Base-by-base conservation (phyloP, 2,888 invertebrate genomes). In the Folsomia candida region DNA sequence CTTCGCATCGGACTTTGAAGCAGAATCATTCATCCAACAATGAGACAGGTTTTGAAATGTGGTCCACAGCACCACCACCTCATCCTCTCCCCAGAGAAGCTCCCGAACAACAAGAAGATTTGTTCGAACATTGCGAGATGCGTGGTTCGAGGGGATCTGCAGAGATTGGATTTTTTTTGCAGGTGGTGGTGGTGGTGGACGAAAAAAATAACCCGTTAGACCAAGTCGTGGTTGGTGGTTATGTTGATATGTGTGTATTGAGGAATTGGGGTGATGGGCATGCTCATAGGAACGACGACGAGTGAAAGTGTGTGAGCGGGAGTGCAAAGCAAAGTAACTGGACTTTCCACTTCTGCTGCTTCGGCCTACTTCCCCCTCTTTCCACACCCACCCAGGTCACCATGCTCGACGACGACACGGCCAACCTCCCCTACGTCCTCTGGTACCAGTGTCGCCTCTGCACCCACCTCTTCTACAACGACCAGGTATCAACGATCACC, bases 361-460 rank as follows among this genome's bases (percentile, higher is more conserved):
- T 37, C 63, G 51, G 51, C 51, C 63, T 64, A 51, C 47, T 29
- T 62, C 22, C 47, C 47, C 14, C 24, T 37, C n/a, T n/a, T 6
- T 18, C 61, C 28, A 61, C 61, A 61, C 61, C 27, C 61, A 2
- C 29, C n/a, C 18, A 29, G 47, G 20, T 6, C 54, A 6, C 6
- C 26, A 37, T 51, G 63, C 14, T 37, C n/a, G 47, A 20, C 47
- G 47, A 20, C 47, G 72, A 73, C 24, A 0, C 25, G 0, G 73
- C 68, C 14, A 68, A 70, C 1, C 62, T 73, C 3, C 73, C 73
- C n/a, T 73, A 68, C 22, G 59, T 68, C 28, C 70, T 73, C 24
- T 73, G 70, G 71, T 73, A 71, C 60, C 63, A 72, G 66, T 69
- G 72, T 27, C 37, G 67, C 20, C 69, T 69, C 67, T 70, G 73